Conservation (phyloP, 2,797 vertebrate genomes). For the Spea hammondii region DNA sequence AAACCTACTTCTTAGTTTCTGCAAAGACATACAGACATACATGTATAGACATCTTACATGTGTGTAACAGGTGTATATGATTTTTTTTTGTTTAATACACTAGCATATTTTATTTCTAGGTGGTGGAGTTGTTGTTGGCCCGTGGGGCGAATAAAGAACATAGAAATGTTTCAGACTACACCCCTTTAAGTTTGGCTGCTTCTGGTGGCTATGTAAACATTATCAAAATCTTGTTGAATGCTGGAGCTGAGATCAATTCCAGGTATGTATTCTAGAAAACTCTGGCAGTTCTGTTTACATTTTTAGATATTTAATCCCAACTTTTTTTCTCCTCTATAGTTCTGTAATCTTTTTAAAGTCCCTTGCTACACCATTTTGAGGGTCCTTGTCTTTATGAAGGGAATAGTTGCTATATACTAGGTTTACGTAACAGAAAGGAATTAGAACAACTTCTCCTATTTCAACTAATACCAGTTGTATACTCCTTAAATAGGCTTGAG, state of each 20-base stretch:
- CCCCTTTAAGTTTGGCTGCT: slow-evolving; percentile 76
- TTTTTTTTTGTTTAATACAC: background rate
- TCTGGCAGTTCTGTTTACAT: background rate
- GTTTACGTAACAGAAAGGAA: too few species aligned
- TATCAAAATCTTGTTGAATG: slow-evolving; percentile 79
- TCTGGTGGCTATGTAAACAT: slow-evolving; percentile 81
- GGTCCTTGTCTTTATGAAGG: too few species aligned
- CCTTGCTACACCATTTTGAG: too few species aligned
- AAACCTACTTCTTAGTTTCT: too few species aligned
- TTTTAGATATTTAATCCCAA: background rate
- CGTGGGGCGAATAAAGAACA: slow-evolving; percentile 79
- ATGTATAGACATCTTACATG: too few species aligned
- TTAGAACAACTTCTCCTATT: too few species aligned
- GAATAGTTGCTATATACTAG: too few species aligned
- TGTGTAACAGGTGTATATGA: background rate
- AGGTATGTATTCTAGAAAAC: slow-evolving; percentile 62
- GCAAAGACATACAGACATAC: too few species aligned
- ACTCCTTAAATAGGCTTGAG: too few species aligned
- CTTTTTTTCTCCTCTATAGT: background rate
- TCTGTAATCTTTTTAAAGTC: background rate
- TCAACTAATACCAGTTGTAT: too few species aligned
- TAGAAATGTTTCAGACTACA: slow-evolving; percentile 81
- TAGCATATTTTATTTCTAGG: slow-evolving; percentile 58
- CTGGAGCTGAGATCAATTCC: slow-evolving; percentile 80
- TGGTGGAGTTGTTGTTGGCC: slow-evolving; percentile 76